Conservation (phyloP, 2,888 invertebrate genomes). For the Germaria angustata region DNA sequence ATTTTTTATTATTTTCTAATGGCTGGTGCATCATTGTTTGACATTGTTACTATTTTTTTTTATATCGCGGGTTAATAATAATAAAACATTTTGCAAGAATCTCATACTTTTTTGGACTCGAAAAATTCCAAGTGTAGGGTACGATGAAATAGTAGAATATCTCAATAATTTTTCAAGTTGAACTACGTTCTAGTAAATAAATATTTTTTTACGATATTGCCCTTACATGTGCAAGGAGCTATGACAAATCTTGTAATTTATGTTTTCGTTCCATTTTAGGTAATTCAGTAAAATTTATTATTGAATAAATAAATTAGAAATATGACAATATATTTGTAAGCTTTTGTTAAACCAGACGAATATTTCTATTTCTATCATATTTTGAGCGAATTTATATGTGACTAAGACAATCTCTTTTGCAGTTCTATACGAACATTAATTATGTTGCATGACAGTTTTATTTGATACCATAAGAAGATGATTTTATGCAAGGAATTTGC, state of each 20-base stretch:
- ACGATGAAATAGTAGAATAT: not conserved
- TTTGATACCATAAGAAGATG: not conserved
- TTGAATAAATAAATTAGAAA: slow-evolving; percentile 49
- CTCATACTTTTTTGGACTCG: no score
- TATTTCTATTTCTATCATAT: not conserved
- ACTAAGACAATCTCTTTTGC: not conserved
- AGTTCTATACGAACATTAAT: not conserved
- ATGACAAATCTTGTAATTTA: slow-evolving; percentile 59
- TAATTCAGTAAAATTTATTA: slow-evolving; percentile 56
- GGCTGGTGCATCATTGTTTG: no score
- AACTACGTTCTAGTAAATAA: not conserved
- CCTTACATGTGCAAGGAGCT: not conserved
- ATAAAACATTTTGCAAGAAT: no score
- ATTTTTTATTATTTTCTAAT: no score
- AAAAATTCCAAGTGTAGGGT: no score
- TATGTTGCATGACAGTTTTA: slow-evolving; percentile 19
- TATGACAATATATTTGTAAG: slow-evolving; percentile 41
- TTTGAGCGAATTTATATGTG: not conserved
- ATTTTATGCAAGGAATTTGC: no score
- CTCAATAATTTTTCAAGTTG: not conserved
- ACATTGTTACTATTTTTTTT: no score
- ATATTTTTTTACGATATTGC: not conserved
- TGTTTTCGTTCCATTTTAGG: slow-evolving; percentile 43
- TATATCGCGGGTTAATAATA: no score
- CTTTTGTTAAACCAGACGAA: slow-evolving; percentile 17